A percentile compares a stretch with the other conserved stretches of the same genome.
These are phyloP conservation scores for Blennius ocellaris DNA, from an alignment of 2,113 vertebrate genomes.

Conservation along the genomic window DNA sequence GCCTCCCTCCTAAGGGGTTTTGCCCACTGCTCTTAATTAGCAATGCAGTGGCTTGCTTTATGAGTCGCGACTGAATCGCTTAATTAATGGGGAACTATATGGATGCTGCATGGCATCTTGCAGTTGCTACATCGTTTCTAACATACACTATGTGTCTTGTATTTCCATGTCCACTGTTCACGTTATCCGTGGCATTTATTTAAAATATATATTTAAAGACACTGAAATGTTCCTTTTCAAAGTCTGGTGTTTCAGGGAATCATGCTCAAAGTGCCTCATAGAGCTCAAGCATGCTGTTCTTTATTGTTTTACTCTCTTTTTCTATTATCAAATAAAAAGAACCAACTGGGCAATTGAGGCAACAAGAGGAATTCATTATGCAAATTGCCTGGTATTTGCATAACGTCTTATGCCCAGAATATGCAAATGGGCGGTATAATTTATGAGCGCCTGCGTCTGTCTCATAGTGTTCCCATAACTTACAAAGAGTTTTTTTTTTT, in stretches of 20 bases:
- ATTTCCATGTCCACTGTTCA: background rate
- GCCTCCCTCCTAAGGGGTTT: slow-evolving; percentile 35
- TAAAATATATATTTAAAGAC: slow-evolving; percentile 31
- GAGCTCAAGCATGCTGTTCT: slow-evolving; percentile 56
- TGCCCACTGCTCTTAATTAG: slow-evolving; percentile 78
- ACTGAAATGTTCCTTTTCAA: slow-evolving; percentile 3
- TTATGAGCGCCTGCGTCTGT: slow-evolving; percentile 94
- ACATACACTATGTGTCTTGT: slow-evolving; percentile 2
- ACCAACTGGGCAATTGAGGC: slow-evolving; percentile 89
- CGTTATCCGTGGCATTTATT: slow-evolving; percentile 18
- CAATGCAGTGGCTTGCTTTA: slow-evolving; percentile 49
- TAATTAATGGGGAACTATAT: slow-evolving; percentile 65
- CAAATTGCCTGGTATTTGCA: slow-evolving; percentile 93
- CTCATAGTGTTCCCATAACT: slow-evolving; percentile 94
- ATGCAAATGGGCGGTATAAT: slow-evolving; percentile 98
- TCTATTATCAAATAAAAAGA: slow-evolving; percentile 84
- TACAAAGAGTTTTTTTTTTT: slow-evolving; percentile 84
- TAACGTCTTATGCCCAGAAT: slow-evolving; percentile 95
- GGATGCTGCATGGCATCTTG: background rate
- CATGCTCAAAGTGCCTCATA: slow-evolving; percentile 16
- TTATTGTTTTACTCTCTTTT: slow-evolving; percentile 77
- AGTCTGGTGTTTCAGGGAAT: slow-evolving; percentile 44
- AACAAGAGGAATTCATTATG: slow-evolving; percentile 97
- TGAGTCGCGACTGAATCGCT: slow-evolving; percentile 40
- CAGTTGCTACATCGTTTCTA: background rate